Base-by-base conservation (phyloP, 2,113 vertebrate genomes). In the Reinhardtius hippoglossoides region DNA sequence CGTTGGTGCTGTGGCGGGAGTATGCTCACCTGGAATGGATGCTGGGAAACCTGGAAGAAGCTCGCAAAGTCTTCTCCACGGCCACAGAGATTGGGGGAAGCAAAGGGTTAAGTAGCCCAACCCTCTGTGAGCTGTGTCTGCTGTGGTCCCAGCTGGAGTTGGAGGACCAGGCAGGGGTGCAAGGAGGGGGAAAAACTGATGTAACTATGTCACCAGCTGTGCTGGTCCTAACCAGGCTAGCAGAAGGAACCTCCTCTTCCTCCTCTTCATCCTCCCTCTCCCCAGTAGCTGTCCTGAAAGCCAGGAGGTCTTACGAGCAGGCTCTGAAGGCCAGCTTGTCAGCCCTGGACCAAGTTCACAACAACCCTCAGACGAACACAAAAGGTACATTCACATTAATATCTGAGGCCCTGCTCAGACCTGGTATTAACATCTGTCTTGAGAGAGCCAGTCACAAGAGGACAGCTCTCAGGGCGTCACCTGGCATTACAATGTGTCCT, bases 21-120 rank as follows among this genome's bases (percentile, higher is more conserved):
- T 99, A 96, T 2, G 97, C 95, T 16, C 95, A 97, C 70, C 82
- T 99, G n/a, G 98, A 99, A 64, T 99, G 97, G 98, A 68, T 98
- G 44, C 95, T 99, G 21, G 96, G 96, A 8, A 98, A 98, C 84
- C 77, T 75, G 0, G 97, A 97, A 0, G 97, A 98, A 26, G 95
- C 97, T 58, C 94, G 97, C 35, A 97, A 96, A 76, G 97, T 99
- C 13, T 97, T 99, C 23, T 96, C 96, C 69, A 95, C 94, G 0
- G 96, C 97, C 0, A 89, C 96, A 0, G 59, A 81, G 1, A 81
- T 92, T 1, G 95, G 89, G 0, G 95, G 92, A n/a, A 40, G 81
- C 46, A 91, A 73, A 24, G 96, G 93, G 0, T 76, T 96, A 79
- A 82, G 65, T 55, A 93, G 94, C 83, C 71, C 81, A 0, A 60